phyloP scores from a whole-genome alignment of 2,113 vertebrate genomes.

The Laticauda colubrina region DNA sequence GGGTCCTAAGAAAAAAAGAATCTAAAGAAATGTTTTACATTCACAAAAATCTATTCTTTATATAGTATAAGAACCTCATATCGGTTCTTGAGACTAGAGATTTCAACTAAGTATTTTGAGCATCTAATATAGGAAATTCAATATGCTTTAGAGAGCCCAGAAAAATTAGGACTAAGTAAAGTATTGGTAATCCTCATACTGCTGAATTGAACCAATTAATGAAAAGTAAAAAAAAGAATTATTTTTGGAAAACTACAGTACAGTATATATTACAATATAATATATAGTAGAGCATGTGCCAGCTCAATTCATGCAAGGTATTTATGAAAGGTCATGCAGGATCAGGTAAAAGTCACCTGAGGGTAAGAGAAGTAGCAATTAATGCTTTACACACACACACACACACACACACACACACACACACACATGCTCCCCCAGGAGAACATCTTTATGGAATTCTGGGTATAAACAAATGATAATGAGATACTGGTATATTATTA shows the following conservation, averaged over 20 bases:
- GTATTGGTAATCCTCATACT: conserved; percentile 11
- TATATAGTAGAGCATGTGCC: neutral
- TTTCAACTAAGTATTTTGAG: neutral
- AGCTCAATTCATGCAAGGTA: neutral
- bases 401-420: too few species aligned
- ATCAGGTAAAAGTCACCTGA: neutral
- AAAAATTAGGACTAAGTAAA: neutral
- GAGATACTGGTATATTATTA: neutral
- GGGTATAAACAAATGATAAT: neutral
- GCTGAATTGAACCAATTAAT: neutral
- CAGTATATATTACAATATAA: neutral
- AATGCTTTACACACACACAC: neutral
- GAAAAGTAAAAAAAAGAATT: neutral
- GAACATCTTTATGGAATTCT: neutral
- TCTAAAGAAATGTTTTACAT: neutral
- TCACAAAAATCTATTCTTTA: neutral
- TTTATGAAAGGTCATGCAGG: neutral
- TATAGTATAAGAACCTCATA: neutral
- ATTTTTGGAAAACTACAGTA: neutral
- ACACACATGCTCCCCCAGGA: neutral
- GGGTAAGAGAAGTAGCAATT: neutral
- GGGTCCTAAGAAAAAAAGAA: neutral
- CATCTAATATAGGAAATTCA: neutral
- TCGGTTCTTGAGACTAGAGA: neutral
- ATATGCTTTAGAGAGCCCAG: conserved; percentile 1